Evolutionary conservation across 2,797 vertebrate species (phyloP).

Genomic region (Garrulus glandarius): DNA sequence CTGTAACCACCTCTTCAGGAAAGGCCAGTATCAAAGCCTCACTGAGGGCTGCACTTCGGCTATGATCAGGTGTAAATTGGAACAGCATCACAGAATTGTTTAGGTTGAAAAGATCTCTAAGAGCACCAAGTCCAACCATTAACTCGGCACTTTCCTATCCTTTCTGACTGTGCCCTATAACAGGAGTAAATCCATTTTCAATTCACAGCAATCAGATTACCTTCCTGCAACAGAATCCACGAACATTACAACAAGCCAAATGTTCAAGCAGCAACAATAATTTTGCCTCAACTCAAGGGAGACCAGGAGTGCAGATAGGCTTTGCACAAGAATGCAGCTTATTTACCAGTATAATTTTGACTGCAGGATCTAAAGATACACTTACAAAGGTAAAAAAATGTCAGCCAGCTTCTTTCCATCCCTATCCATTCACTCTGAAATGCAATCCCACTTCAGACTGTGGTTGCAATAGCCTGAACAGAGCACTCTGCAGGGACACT

Average conservation of each 20-base stretch:
- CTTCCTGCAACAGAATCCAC: not conserved
- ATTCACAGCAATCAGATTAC: not conserved
- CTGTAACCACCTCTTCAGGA: not conserved
- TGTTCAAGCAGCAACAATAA: not conserved
- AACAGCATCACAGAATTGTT: not conserved
- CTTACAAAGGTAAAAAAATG: not conserved
- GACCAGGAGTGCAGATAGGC: not conserved
- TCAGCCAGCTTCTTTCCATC: not conserved
- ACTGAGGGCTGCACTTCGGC: not conserved
- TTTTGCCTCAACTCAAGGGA: not conserved
- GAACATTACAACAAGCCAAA: not conserved
- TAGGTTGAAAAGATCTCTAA: not conserved
- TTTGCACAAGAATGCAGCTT: not conserved
- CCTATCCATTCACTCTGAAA: not conserved
- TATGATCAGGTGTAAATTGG: not conserved
- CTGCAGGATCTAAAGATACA: not conserved
- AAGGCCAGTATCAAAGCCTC: not conserved
- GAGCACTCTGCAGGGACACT: fast-evolving
- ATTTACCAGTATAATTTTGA: not conserved
- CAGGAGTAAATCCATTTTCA: not conserved
- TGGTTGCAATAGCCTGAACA: not conserved
- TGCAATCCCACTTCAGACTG: not conserved
- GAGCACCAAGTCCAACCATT: not conserved
- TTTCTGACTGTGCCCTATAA: not conserved
- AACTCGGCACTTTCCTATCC: not conserved